A percentile compares a stretch with the other conserved stretches of the same genome.
Evolutionary conservation across 1,140 invertebrate species (phyloP).

Genomic region (Telenomus remus): DNA sequence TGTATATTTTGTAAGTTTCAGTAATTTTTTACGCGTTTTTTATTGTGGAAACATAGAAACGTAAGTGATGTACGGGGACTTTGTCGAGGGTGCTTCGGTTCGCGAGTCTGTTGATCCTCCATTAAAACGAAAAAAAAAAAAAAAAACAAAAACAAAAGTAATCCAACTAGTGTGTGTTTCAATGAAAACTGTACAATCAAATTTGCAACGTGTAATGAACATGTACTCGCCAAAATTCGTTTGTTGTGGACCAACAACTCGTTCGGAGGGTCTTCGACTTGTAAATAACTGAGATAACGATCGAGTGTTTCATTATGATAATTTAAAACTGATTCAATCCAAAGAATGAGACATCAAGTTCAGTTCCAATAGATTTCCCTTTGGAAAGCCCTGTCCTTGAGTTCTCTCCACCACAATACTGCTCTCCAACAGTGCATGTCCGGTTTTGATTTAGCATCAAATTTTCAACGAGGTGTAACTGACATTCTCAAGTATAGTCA

Average conservation of each 20-base stretch:
- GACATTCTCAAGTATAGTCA: constrained; percentile 56
- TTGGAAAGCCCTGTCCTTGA: constrained; percentile 1
- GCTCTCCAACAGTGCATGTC: constrained; percentile 53
- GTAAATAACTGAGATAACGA: constrained; percentile 42
- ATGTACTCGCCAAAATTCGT: no score
- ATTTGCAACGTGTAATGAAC: no score
- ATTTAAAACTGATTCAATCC: constrained; percentile 46
- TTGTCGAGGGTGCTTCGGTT: constrained; percentile 29
- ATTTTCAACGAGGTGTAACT: constrained; percentile 44
- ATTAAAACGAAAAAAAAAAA: no score
- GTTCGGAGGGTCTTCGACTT: constrained; percentile 35
- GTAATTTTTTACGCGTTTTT: constrained; percentile 59
- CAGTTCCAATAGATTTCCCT: constrained; percentile 28
- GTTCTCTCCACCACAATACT: constrained; percentile 39
- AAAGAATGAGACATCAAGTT: constrained; percentile 27
- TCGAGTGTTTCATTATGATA: constrained; percentile 26
- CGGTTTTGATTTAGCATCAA: constrained; percentile 47
- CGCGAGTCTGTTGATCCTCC: constrained; percentile 2
- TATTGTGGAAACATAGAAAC: constrained; percentile 53
- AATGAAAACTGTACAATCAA: no score
- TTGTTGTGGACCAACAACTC: not conserved
- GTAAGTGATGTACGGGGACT: constrained; percentile 49
- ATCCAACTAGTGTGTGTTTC: no score
- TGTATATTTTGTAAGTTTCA: constrained; percentile 57
- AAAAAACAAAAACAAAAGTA: no score